Evolutionary conservation across 1,140 invertebrate species (phyloP), one percentile per base, ranked within the genome.

Genomic region (Drosophila kikkawai): DNA sequence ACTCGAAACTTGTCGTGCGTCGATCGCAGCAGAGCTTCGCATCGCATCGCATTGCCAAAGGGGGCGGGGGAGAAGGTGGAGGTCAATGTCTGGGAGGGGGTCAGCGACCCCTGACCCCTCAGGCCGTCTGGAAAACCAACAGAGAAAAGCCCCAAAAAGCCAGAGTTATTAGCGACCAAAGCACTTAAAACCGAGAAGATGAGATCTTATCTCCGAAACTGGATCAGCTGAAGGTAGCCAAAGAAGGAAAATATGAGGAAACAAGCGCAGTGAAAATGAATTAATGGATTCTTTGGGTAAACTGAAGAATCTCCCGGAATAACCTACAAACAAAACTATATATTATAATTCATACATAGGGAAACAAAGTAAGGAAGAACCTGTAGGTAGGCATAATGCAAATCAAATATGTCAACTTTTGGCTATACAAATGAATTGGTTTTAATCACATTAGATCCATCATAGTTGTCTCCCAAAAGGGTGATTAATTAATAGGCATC

Each of bases 21-120:
- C 70, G 80, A 80, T 79, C 79, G 70, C 34, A 55, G 51, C 29
- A 50, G 26, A 29, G 48, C 26, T 48, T 29, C 47, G 22, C 47
- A 48, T 47, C 3, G 47, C 48, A 32, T 34, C 50, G 50, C 29
- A 36, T 22, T 9, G 51, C 58, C 51, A 26, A 26, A 51, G 45
- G 59, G 59, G 61, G 60, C 29, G 53, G 58, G 53, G 58, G 36
- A 67, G 79, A 79, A 87, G 80, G 66, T 83, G 84, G 73, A 55
- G 80, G 84, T 87, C 80, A 88, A 80, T 78, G 84, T 61, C 84
- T 88, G 84, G 73, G n/a, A 17, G 29, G 50, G 53, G 69, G 55
- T 87, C 84, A 80, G 65, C 70, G 85, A 87, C 85, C 58, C 44
- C 70, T 87, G 84, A 87, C 84, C 84, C 66, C 56, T 57, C 12